phyloP scores from a whole-genome alignment of 2,113 vertebrate species.

The Saccopteryx leptura region DNA sequence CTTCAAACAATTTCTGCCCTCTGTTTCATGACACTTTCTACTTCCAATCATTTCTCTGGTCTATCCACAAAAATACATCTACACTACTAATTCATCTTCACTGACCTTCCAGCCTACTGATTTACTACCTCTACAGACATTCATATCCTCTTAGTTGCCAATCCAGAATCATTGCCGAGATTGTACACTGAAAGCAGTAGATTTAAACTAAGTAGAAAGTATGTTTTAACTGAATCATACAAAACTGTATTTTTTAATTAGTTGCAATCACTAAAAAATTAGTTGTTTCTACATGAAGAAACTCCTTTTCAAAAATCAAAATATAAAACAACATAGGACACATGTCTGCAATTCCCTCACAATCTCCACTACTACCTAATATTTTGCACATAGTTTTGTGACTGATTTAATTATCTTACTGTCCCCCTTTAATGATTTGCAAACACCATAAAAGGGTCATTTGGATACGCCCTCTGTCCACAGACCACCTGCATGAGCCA shows the following conservation, averaged over 20 bases:
- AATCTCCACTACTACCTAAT: neutral
- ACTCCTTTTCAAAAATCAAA: neutral
- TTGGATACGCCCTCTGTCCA: neutral
- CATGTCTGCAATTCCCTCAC: neutral
- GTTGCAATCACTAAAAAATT: neutral
- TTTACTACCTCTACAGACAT: neutral
- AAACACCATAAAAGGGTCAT: neutral
- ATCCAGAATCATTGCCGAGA: neutral
- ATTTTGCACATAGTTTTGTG: neutral
- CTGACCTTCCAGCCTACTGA: neutral
- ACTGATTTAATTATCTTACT: conserved; percentile 9
- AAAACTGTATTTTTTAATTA: neutral
- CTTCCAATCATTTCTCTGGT: neutral
- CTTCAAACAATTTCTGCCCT: neutral
- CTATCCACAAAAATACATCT: neutral
- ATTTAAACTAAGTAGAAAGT: neutral
- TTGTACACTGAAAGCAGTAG: neutral
- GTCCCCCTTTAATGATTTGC: neutral
- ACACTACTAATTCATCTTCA: neutral
- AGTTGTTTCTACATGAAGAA: neutral
- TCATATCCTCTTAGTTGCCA: neutral
- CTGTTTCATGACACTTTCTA: neutral
- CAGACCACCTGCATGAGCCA: neutral
- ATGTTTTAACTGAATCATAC: neutral
- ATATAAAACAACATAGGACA: neutral